Evolutionary conservation across 2,888 invertebrate genomes (phyloP).

Genomic region (Achlya flavicornis): DNA sequence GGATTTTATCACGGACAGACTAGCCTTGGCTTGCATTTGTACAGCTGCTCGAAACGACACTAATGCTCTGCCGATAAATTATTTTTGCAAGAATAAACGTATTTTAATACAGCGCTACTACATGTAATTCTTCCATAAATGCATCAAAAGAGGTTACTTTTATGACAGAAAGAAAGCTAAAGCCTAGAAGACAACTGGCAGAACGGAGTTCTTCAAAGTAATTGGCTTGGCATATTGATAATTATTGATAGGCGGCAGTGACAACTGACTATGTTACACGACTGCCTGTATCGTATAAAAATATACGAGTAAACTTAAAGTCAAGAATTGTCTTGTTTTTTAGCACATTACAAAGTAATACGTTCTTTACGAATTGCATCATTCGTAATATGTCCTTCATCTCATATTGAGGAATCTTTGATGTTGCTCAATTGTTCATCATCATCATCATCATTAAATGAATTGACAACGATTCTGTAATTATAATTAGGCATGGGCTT

Average conservation of each 20-base stretch:
- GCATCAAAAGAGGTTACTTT: no score
- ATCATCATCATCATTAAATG: not conserved
- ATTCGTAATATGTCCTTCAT: not conserved
- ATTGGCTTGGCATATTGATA: no score
- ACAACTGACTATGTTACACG: no score
- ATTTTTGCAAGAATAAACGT: not conserved
- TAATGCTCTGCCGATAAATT: not conserved
- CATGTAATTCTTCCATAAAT: no score
- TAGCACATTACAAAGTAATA: not conserved
- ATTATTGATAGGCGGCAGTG: no score
- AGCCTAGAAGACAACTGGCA: no score
- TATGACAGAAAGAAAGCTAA: no score
- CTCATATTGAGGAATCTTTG: not conserved
- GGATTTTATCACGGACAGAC: conserved; percentile 45
- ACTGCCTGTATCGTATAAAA: no score
- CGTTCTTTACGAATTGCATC: not conserved
- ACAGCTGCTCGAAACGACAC: conserved; percentile 51
- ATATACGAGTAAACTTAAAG: no score
- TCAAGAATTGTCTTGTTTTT: no score
- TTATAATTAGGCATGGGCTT: not conserved
- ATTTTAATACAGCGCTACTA: no score
- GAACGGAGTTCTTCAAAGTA: no score
- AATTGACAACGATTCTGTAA: not conserved
- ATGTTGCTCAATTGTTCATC: not conserved
- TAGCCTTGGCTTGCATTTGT: conserved; percentile 63